Conservation (phyloP, 2,797 vertebrate genomes). For the Molossus alvarezi region DNA sequence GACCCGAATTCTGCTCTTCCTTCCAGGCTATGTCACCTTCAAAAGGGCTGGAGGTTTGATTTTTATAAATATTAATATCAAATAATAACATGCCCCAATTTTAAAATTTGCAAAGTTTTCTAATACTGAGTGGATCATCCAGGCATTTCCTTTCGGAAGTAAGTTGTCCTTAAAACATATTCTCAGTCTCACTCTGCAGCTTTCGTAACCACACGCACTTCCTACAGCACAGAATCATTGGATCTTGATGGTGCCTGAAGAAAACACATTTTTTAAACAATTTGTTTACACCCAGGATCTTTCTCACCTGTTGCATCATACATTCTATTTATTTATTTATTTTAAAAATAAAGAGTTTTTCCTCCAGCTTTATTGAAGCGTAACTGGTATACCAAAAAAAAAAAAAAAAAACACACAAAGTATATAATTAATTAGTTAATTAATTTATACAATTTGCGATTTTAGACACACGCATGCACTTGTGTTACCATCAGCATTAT, state of each 20-base stretch:
- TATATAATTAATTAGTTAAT: background rate
- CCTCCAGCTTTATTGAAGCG: background rate
- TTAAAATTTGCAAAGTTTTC: background rate
- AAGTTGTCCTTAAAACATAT: background rate
- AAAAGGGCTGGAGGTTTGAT: background rate
- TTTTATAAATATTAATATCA: constrained; percentile 7
- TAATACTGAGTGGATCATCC: background rate
- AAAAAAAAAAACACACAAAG: background rate
- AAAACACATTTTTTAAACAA: background rate
- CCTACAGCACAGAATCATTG: background rate
- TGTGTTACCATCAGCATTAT: background rate
- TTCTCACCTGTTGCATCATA: background rate
- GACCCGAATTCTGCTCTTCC: background rate
- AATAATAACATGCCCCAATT: background rate
- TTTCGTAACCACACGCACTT: background rate
- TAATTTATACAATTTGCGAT: background rate
- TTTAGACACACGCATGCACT: background rate
- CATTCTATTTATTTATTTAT: background rate
- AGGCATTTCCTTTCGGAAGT: background rate
- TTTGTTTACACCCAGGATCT: background rate
- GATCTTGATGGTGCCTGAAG: background rate
- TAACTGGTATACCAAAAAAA: background rate
- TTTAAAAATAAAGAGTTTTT: background rate
- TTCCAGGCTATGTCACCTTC: background rate
- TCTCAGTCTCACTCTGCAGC: background rate